Evolutionary conservation across 2,797 vertebrate species (phyloP).

Genomic region (Mormyrops boulengeri): DNA sequence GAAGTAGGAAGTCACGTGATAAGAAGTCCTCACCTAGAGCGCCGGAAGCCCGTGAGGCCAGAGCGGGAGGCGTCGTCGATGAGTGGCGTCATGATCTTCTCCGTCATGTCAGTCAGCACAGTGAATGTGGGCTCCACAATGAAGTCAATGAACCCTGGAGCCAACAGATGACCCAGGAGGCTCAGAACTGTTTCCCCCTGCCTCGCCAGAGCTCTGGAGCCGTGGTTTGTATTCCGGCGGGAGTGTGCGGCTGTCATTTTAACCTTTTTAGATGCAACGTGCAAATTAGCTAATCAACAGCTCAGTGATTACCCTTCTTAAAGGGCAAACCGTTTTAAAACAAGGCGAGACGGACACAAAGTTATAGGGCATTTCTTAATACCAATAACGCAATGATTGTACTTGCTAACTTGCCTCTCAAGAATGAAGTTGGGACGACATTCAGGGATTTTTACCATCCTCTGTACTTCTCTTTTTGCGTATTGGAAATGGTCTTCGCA

Average conservation of each 20-base stretch:
- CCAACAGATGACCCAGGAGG: background rate
- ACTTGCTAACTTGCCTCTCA: background rate
- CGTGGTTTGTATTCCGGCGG: background rate
- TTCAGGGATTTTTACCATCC: background rate
- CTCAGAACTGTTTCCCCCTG: background rate
- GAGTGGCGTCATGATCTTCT: conserved; percentile 84
- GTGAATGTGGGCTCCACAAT: conserved; percentile 94
- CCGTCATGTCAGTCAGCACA: conserved; percentile 84
- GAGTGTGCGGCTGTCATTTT: background rate
- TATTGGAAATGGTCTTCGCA: background rate
- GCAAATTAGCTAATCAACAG: background rate
- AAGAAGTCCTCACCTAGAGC: conserved; percentile 68
- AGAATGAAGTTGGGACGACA: background rate
- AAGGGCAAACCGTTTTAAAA: background rate
- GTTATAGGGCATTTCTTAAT: background rate
- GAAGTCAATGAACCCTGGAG: conserved; percentile 89
- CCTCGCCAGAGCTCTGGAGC: background rate
- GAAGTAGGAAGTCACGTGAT: background rate
- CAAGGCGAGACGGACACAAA: background rate
- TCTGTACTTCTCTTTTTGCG: background rate
- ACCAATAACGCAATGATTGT: background rate
- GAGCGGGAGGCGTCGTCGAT: conserved; percentile 71
- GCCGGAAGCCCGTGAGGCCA: conserved; percentile 62
- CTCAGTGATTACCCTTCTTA: background rate
- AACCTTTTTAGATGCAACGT: background rate